phyloP scores from a whole-genome alignment of 2,113 vertebrate species.

The Scalopus aquaticus region DNA sequence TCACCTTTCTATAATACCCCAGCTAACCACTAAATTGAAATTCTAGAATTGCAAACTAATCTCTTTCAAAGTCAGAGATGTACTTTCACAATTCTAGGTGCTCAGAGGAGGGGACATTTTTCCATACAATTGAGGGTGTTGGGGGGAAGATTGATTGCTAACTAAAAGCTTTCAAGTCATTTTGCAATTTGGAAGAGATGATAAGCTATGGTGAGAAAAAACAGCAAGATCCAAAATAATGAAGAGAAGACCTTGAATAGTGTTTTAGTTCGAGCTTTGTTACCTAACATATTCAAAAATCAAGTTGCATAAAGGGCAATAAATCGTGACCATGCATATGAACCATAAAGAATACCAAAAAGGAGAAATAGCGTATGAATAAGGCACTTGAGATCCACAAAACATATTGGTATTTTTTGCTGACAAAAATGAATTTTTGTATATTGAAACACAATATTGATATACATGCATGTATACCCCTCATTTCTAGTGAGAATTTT shows the following conservation, averaged over 20 bases:
- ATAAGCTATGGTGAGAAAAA: not conserved
- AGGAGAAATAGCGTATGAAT: not conserved
- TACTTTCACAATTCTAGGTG: not conserved
- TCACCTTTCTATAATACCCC: not conserved
- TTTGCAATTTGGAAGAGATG: not conserved
- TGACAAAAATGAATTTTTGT: not conserved
- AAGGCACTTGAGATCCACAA: not conserved
- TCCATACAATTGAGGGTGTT: not conserved
- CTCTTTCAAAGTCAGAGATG: not conserved
- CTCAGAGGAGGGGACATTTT: not conserved
- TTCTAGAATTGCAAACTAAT: slow-evolving; percentile 3
- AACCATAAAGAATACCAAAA: not conserved
- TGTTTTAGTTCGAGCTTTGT: not conserved
- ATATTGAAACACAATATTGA: not conserved
- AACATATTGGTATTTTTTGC: not conserved
- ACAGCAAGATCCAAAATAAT: not conserved
- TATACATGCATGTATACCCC: not conserved
- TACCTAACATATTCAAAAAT: not conserved
- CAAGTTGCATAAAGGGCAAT: not conserved
- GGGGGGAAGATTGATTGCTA: not conserved
- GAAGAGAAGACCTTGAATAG: not conserved
- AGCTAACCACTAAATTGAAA: not conserved
- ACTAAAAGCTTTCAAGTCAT: not conserved
- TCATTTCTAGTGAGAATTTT: not conserved
- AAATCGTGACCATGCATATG: not conserved